These are phyloP conservation scores for Theodoxus fluviatilis DNA, from an alignment of 2,888 invertebrate species.

Conservation along the genomic window DNA sequence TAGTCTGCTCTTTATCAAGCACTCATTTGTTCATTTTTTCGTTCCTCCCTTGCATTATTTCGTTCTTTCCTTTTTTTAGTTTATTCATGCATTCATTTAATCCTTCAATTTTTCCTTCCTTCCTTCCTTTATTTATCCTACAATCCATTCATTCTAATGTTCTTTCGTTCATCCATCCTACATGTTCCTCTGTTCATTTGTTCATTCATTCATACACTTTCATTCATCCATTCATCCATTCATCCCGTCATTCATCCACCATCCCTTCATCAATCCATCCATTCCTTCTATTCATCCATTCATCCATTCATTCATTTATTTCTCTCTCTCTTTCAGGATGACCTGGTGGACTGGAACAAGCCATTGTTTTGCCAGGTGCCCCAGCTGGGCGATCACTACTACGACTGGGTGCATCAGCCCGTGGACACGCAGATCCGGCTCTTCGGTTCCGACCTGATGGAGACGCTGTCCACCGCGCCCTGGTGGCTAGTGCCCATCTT, in stretches of 20 bases:
- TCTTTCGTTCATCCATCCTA: not conserved
- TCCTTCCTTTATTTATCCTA: no score
- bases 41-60: no score
- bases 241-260: not conserved
- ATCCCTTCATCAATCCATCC: no score
- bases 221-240: not conserved
- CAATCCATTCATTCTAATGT: no score
- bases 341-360: slow-evolving; percentile 60
- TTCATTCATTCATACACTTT: not conserved
- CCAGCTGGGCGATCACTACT: slow-evolving; percentile 62
- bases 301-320: not conserved
- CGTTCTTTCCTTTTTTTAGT: no score
- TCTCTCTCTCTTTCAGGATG: slow-evolving; percentile 47
- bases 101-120: no score
- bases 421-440: slow-evolving; percentile 64
- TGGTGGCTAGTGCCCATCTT: slow-evolving; percentile 59
- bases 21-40: no score
- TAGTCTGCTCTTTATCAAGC: no score
- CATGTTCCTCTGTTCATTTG: not conserved
- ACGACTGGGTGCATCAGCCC: slow-evolving; percentile 67
- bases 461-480: slow-evolving; percentile 49
- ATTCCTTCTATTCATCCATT: not conserved
- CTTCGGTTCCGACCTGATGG: slow-evolving; percentile 58
- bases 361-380: slow-evolving; percentile 65
- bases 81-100: no score